Evolutionary conservation across 1,140 invertebrate genomes (phyloP).

Genomic region (Pseudomyrmex sp.): DNA sequence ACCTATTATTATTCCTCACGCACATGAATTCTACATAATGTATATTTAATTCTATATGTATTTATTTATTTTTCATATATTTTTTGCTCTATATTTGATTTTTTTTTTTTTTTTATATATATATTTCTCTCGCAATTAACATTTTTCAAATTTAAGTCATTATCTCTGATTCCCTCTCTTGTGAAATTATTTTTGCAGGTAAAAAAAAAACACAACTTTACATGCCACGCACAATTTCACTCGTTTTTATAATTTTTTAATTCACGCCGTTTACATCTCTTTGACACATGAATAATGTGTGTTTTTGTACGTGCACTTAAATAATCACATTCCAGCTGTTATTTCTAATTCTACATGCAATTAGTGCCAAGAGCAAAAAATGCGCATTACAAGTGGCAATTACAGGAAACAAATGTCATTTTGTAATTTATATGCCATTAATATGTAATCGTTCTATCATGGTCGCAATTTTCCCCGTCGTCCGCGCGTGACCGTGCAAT

Average conservation of each 20-base stretch:
- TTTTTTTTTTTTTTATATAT: too few species aligned
- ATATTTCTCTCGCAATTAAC: too few species aligned
- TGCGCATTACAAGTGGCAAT: conserved; percentile 10
- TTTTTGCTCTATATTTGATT: too few species aligned
- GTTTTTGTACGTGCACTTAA: not conserved
- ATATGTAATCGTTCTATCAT: conserved; percentile 3
- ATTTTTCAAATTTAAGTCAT: too few species aligned
- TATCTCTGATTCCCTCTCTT: too few species aligned
- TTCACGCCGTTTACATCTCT: not conserved
- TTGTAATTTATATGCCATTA: conserved; percentile 32
- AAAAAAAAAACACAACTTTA: too few species aligned
- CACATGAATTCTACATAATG: too few species aligned
- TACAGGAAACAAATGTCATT: conserved; percentile 27
- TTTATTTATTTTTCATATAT: too few species aligned
- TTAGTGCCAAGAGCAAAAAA: conserved; percentile 27
- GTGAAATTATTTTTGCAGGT: too few species aligned
- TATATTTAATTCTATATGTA: too few species aligned
- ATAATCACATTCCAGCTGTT: not conserved
- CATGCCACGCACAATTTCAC: too few species aligned
- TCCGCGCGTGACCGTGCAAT: not conserved
- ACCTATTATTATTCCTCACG: not conserved
- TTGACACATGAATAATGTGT: not conserved
- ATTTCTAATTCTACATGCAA: not conserved
- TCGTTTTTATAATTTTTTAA: too few species aligned
- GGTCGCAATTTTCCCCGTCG: conserved; percentile 19